A percentile compares a stretch with the other conserved stretches of the same genome.
These are phyloP conservation scores for Anisognathus igniventris DNA, from an alignment of 2,797 vertebrate genomes.

Conservation along the genomic window DNA sequence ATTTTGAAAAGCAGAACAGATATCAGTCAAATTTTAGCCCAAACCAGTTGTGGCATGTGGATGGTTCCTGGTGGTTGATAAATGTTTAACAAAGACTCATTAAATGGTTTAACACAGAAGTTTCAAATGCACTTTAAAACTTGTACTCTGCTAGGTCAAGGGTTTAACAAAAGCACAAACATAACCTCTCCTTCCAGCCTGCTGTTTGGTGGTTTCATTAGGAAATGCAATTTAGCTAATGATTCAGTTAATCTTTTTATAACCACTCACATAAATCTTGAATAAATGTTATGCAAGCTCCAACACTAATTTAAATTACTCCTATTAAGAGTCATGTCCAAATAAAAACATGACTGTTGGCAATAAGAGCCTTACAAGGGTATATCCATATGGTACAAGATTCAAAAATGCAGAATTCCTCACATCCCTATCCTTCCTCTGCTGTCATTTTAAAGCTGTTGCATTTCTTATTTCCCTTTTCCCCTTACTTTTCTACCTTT, in stretches of 20 bases:
- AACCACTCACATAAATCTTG: background rate
- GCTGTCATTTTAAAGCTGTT: background rate
- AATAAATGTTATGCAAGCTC: background rate
- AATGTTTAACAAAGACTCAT: background rate
- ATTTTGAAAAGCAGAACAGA: background rate
- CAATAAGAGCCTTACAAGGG: background rate
- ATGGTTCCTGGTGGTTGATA: background rate
- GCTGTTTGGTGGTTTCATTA: background rate
- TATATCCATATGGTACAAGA: background rate
- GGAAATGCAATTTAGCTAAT: background rate
- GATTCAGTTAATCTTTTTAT: conserved; percentile 1
- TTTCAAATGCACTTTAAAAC: background rate
- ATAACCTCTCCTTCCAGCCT: background rate
- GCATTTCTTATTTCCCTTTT: background rate
- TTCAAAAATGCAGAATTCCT: background rate
- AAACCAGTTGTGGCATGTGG: accelerated
- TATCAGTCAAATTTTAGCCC: background rate
- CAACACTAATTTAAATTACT: background rate
- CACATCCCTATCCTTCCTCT: background rate
- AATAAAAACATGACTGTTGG: background rate
- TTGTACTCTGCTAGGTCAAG: background rate
- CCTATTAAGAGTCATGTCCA: background rate
- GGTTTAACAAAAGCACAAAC: background rate
- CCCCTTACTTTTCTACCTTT: background rate
- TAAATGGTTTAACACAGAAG: background rate